These are phyloP conservation scores for Pterocles gutturalis DNA, from an alignment of 2,113 vertebrate genomes.

Conservation along the genomic window DNA sequence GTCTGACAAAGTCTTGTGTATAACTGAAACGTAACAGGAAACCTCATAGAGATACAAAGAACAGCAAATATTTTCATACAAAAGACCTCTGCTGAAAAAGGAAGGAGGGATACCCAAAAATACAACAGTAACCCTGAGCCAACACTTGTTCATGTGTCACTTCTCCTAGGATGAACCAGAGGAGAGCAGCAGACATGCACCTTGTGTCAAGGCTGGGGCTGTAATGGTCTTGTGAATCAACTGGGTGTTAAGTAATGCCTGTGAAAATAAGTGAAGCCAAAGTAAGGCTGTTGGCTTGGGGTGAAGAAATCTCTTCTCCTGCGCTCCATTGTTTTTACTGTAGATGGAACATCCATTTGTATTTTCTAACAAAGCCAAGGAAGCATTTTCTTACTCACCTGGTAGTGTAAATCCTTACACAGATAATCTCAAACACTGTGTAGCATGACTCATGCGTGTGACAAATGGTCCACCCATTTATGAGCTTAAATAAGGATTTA, in stretches of 20 bases:
- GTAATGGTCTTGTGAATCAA: rapidly evolving
- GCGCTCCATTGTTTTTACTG: background rate
- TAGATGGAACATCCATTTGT: background rate
- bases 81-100: background rate
- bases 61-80: background rate
- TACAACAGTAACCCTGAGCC: background rate
- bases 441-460: rapidly evolving
- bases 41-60: background rate
- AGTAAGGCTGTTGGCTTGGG: background rate
- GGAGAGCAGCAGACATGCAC: background rate
- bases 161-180: background rate
- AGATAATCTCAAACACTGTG: background rate
- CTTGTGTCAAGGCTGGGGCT: background rate
- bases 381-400: background rate
- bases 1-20: background rate
- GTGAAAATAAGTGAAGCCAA: background rate
- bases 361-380: background rate
- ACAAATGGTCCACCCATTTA: background rate
- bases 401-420: background rate
- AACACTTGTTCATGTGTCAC: too few species aligned
- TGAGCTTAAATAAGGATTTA: background rate
- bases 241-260: background rate
- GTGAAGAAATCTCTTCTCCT: background rate
- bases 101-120: background rate
- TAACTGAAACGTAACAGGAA: background rate